phyloP scores from a whole-genome alignment of 2,888 invertebrate species.

The Lasius platythorax region DNA sequence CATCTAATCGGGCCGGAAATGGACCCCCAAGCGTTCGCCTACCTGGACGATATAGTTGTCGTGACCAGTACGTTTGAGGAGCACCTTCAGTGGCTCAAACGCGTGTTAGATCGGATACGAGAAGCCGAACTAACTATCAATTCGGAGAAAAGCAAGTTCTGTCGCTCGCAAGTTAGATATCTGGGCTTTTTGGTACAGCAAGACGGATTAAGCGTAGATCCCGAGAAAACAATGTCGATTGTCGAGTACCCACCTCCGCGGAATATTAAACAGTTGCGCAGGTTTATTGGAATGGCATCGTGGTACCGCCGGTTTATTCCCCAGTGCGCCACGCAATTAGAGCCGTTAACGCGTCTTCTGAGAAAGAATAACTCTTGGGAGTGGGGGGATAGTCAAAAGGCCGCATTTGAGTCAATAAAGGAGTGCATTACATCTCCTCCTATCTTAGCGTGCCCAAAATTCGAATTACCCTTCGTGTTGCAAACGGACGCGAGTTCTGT shows the following conservation, averaged over 20 bases:
- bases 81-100: not conserved
- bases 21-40: not conserved
- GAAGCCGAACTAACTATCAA: slow-evolving; percentile 35
- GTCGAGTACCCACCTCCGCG: slow-evolving; percentile 20
- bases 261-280: slow-evolving; percentile 34
- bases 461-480: not conserved
- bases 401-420: not conserved
- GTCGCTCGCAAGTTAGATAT: slow-evolving; percentile 44
- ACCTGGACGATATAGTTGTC: not conserved
- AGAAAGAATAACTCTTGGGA: not conserved
- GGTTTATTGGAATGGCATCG: slow-evolving; percentile 31
- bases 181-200: slow-evolving; percentile 42
- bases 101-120: slow-evolving; percentile 11
- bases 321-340: slow-evolving; percentile 1
- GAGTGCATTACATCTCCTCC: not conserved
- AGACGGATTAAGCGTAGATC: slow-evolving; percentile 23
- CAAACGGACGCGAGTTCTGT: not conserved
- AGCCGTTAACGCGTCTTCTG: not conserved
- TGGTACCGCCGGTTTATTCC: slow-evolving; percentile 52
- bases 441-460: slow-evolving; percentile 2
- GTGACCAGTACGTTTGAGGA: not conserved
- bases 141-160: slow-evolving; percentile 49
- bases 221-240: slow-evolving; percentile 29
- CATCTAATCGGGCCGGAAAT: not conserved
- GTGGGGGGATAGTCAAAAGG: not conserved